Evolutionary conservation across 2,113 vertebrate species (phyloP).

Genomic region (Dromiciops gliroides): DNA sequence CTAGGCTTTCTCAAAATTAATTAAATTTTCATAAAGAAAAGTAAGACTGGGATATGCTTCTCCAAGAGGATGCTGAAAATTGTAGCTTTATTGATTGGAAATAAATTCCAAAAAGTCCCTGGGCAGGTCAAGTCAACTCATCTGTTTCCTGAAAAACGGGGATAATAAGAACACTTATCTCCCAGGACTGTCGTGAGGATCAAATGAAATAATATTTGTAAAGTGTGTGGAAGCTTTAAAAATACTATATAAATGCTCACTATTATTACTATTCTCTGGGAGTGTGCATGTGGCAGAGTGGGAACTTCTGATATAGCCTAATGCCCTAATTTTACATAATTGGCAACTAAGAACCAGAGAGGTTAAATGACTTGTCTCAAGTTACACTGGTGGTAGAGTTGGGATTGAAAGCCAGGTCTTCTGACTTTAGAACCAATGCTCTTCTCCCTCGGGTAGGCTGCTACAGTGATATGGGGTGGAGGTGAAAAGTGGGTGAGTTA

Average conservation of each 20-base stretch:
- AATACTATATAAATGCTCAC: not conserved
- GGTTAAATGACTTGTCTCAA: not conserved
- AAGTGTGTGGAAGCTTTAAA: not conserved
- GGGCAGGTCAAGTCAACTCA: not conserved
- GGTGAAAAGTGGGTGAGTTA: not conserved
- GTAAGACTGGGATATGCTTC: not conserved
- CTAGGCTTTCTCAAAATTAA: not conserved
- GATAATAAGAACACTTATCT: not conserved
- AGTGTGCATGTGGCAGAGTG: not conserved
- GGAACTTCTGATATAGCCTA: not conserved
- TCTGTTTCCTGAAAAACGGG: not conserved
- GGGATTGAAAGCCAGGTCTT: not conserved
- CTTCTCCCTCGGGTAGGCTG: not conserved
- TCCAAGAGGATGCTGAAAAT: not conserved
- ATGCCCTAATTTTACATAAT: not conserved
- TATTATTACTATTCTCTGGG: not conserved
- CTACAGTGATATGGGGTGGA: not conserved
- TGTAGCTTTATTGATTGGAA: not conserved
- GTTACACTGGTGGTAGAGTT: not conserved
- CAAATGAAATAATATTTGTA: not conserved
- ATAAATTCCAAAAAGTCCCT: not conserved
- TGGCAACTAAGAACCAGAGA: not conserved
- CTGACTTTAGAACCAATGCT: not conserved
- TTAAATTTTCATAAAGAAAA: not conserved
- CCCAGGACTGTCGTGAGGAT: not conserved